Evolutionary conservation across 1,140 invertebrate genomes (phyloP), one percentile per base, ranked within the genome.

Genomic region (Ectropis grisescens): DNA sequence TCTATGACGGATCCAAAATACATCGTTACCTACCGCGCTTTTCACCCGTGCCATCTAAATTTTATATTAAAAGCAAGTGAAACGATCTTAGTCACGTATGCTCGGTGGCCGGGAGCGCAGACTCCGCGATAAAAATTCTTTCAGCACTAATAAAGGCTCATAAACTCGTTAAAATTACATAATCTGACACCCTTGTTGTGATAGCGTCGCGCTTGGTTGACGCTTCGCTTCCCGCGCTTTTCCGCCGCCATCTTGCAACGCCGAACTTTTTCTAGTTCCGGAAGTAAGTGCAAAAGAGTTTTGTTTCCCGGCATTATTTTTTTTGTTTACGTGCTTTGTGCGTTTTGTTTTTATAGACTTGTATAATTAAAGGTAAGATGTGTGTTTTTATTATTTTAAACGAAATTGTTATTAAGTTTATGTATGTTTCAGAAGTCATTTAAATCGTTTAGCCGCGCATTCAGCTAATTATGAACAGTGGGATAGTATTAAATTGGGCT

Each of bases 11-110:
- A 41, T 67, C 68, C 50, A 57, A 69, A 78, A 71, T 65, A 19
- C 59, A 67, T 52, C 50, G 34, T 41, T 29, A 40, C 32, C 33
- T 29, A 54, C 46, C 47, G 33, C 35, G 41, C 59, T 54, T 62
- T 66, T 58, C 55, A 43, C 49, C 47, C 52, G 47, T 57, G 55
- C 57, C 51, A 62, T 47, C 62, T 64, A 67, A 71, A 74, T 60
- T 70, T 72, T 70, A 68, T 66, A 64, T 61, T 50, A 67, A 43
- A 64, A 57, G 44, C 61, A 67, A 50, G 58, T 59, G 61, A 59
- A 53, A 31, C 35, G 34, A 16, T 34, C 56, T 70, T 76, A 76
- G 71, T 76, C 71, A 72, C 68, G 61, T 59, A 58, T 65, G 44
- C 50, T 57, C 64, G 47, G 45, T 61, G 58, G 54, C 47, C 56